phyloP scores from a whole-genome alignment of 1,140 invertebrate genomes.

The Diorhabda carinulata region DNA sequence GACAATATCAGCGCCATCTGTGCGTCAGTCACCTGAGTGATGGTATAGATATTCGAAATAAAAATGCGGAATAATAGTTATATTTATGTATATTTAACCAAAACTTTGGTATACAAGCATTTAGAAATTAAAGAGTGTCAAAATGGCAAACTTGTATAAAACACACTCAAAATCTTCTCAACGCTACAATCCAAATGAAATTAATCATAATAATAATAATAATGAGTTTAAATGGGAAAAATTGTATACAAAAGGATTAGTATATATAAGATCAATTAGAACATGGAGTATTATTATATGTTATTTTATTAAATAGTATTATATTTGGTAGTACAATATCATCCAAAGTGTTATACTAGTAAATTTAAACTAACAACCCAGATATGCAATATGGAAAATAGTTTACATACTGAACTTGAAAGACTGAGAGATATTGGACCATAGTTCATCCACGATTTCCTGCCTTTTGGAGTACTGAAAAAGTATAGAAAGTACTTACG shows the following conservation, averaged over 20 bases:
- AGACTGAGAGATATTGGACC: no score
- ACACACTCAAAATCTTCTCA: slow-evolving; percentile 25
- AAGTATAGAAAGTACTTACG: no score
- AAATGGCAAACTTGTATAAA: slow-evolving; percentile 27
- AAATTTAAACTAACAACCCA: no score
- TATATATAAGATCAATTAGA: slow-evolving; percentile 22
- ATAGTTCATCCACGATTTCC: no score
- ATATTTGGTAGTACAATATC: no score
- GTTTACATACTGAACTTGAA: no score
- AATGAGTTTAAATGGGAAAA: slow-evolving; percentile 24
- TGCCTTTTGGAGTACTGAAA: no score
- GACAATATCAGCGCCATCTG: no score
- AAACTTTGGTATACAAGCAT: slow-evolving; percentile 37
- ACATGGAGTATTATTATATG: slow-evolving; percentile 22
- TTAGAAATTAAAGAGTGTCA: slow-evolving; percentile 28
- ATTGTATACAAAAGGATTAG: slow-evolving; percentile 28
- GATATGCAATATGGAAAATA: no score
- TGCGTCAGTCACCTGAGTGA: no score
- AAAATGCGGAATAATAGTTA: neutral
- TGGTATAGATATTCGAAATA: neutral
- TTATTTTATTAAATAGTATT: slow-evolving; percentile 25
- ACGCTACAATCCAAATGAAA: slow-evolving; percentile 25
- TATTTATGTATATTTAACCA: slow-evolving; percentile 21
- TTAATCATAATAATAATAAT: slow-evolving; percentile 12
- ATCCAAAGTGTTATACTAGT: no score